These are phyloP conservation scores for Enoplosus armatus DNA, from an alignment of 2,797 vertebrate species.

Conservation along the genomic window DNA sequence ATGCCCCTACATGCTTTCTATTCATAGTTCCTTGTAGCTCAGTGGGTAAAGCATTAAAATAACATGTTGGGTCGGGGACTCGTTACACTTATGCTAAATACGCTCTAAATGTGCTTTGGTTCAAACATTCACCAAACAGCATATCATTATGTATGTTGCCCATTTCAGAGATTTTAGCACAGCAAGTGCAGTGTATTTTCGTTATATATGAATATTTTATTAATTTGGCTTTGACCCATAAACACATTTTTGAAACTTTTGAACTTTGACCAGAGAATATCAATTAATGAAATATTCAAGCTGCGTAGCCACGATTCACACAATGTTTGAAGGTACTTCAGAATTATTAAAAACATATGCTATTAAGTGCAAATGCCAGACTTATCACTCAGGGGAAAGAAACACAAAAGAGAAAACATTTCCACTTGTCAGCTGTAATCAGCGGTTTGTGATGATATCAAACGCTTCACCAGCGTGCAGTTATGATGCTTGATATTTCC, in stretches of 20 bases:
- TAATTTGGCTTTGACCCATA: neutral
- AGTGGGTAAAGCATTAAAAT: slow-evolving; percentile 10
- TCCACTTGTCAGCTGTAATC: slow-evolving; percentile 40
- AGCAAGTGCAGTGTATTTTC: neutral
- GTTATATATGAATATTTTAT: slow-evolving; percentile 12
- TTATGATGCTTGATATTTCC: slow-evolving; percentile 49
- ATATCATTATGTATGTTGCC: slow-evolving; percentile 4
- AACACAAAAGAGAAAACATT: neutral
- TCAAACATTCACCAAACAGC: slow-evolving; percentile 16
- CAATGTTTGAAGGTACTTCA: neutral
- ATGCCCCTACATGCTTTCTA: slow-evolving; percentile 29
- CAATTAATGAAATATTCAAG: neutral
- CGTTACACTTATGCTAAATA: slow-evolving; percentile 26
- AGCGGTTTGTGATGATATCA: slow-evolving; percentile 36
- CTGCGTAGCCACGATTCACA: neutral
- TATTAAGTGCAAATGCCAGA: slow-evolving; percentile 6
- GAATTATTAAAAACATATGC: neutral
- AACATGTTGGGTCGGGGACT: neutral
- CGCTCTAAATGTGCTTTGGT: slow-evolving; percentile 7
- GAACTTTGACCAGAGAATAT: neutral
- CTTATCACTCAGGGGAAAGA: neutral
- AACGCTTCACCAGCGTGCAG: slow-evolving; percentile 37
- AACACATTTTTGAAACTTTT: neutral
- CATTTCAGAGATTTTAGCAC: slow-evolving; percentile 8
- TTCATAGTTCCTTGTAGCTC: neutral